These are phyloP conservation scores for Hemitrygon akajei DNA, from an alignment of 2,797 vertebrate genomes.

Conservation along the genomic window DNA sequence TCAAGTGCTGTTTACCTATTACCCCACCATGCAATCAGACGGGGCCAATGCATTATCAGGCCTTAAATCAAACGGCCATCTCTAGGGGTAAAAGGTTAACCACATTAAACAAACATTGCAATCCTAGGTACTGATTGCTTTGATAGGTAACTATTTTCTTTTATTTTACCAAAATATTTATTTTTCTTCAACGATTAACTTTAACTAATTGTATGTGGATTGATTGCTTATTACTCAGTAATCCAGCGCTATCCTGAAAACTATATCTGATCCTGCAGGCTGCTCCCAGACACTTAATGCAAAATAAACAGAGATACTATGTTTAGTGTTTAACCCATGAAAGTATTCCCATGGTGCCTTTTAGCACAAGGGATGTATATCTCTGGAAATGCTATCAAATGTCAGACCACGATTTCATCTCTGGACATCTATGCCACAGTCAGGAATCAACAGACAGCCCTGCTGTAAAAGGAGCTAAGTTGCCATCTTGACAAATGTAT, in stretches of 20 bases:
- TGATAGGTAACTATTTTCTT: constrained; percentile 27
- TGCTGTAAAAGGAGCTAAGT: neutral
- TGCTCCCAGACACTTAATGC: constrained; percentile 27
- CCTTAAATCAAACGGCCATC: constrained; percentile 27
- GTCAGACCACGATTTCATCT: neutral
- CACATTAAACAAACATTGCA: constrained; percentile 25
- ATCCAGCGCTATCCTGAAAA: constrained; percentile 13
- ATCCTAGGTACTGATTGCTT: constrained; percentile 21
- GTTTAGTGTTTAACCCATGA: constrained; percentile 21
- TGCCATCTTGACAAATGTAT: neutral
- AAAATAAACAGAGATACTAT: constrained; percentile 16
- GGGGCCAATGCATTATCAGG: neutral
- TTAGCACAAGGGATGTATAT: neutral
- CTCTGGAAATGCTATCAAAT: neutral
- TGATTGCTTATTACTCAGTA: constrained; percentile 27
- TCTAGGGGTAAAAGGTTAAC: constrained; percentile 32
- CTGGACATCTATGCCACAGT: no score
- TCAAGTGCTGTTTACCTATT: neutral
- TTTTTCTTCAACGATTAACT: constrained; percentile 36
- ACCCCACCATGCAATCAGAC: neutral
- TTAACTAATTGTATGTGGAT: constrained; percentile 22
- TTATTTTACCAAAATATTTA: constrained; percentile 35
- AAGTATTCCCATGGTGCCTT: neutral
- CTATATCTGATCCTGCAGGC: constrained; percentile 6
- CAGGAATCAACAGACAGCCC: neutral